Percentiles rank a stretch among this genome's conserved stretches.
Conservation (phyloP, 2,888 invertebrate genomes). For the Leptothorax acervorum region DNA sequence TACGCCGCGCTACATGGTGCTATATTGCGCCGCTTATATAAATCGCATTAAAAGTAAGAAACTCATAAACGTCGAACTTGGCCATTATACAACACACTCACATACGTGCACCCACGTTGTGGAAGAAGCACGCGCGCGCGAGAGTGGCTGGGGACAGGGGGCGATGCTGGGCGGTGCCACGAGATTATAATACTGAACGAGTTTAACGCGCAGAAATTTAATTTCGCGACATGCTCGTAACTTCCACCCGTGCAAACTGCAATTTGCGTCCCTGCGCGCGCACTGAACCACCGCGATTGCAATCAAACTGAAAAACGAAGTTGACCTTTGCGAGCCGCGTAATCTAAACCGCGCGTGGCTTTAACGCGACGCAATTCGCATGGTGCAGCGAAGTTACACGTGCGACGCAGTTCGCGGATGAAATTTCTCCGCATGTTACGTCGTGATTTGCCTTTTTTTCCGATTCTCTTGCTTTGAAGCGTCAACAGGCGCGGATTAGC, state of each 20-base stretch:
- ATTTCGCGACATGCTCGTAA: constrained; percentile 46
- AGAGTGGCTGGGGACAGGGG: neutral
- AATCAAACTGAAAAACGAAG: constrained; percentile 50
- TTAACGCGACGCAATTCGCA: constrained; percentile 21
- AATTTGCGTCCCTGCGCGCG: constrained; percentile 35
- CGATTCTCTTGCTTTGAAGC: neutral
- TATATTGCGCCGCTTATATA: constrained; percentile 31
- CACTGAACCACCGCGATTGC: constrained; percentile 33
- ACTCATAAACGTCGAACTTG: constrained; percentile 48
- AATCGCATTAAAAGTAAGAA: constrained; percentile 49
- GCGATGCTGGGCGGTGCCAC: constrained; percentile 11
- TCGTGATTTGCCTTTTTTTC: neutral
- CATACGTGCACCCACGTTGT: neutral
- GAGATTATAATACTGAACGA: constrained; percentile 51
- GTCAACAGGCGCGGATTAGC: neutral
- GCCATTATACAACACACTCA: constrained; percentile 22
- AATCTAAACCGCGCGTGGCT: constrained; percentile 35
- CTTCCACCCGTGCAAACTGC: constrained; percentile 41
- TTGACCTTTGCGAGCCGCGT: constrained; percentile 46
- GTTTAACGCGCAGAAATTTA: constrained; percentile 53
- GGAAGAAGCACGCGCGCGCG: constrained; percentile 32
- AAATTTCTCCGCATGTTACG: constrained; percentile 17
- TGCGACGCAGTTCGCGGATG: neutral
- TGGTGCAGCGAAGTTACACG: neutral
- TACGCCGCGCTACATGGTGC: neutral